A percentile compares a stretch with the other conserved stretches of the same genome.
These are phyloP conservation scores for Bombus pyrosoma DNA, from an alignment of 1,140 invertebrate genomes.

Conservation along the genomic window DNA sequence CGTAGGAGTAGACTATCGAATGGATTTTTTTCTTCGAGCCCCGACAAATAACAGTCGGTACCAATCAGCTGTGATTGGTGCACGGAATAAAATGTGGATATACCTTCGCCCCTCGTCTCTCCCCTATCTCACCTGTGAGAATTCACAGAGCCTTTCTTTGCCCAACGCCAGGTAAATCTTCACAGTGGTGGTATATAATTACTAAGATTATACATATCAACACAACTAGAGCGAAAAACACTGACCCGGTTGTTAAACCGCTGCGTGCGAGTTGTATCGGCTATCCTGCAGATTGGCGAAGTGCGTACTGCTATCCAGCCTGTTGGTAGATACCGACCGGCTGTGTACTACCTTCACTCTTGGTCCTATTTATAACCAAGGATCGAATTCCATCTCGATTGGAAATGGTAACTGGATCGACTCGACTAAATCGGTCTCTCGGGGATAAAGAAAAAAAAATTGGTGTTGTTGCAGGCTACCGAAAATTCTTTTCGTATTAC, in stretches of 20 bases:
- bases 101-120: slow-evolving; percentile 30
- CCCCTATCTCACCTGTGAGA: not conserved
- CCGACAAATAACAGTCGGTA: slow-evolving; percentile 73
- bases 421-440: slow-evolving; percentile 27
- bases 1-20: slow-evolving; percentile 63
- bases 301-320: slow-evolving; percentile 39
- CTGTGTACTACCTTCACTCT: slow-evolving; percentile 54
- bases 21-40: slow-evolving; percentile 20
- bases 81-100: slow-evolving; percentile 66
- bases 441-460: not conserved
- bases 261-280: slow-evolving; percentile 65
- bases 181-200: slow-evolving; percentile 73
- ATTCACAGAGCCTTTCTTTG: not conserved
- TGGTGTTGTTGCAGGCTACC: not conserved
- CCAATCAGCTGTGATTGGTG: slow-evolving; percentile 73
- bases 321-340: not conserved
- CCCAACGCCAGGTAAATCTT: slow-evolving; percentile 19
- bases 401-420: slow-evolving; percentile 62
- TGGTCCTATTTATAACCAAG: slow-evolving; percentile 65
- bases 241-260: slow-evolving; percentile 76
- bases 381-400: slow-evolving; percentile 64
- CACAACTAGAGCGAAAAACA: slow-evolving; percentile 79
- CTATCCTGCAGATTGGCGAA: slow-evolving; percentile 57
- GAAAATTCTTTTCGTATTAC: slow-evolving; percentile 26
- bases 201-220: slow-evolving; percentile 79